Evolutionary conservation across 2,888 invertebrate species (phyloP).

Genomic region (Hedya salicella): DNA sequence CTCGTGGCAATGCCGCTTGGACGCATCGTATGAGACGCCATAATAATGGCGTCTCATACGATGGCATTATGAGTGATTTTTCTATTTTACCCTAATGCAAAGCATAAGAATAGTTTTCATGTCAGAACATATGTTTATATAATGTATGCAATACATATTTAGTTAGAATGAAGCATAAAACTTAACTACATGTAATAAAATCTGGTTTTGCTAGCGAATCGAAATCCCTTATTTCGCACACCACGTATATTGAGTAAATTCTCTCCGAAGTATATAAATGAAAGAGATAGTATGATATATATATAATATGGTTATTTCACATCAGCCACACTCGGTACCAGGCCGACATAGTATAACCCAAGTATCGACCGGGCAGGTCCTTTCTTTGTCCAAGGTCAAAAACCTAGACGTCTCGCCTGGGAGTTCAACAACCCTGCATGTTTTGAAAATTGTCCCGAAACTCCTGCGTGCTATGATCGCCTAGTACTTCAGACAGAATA

Average conservation of each 20-base stretch:
- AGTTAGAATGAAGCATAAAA: slow-evolving; percentile 1
- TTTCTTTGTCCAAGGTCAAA: slow-evolving; percentile 42
- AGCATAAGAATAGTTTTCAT: no score
- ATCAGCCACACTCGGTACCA: slow-evolving; percentile 36
- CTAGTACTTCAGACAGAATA: slow-evolving; percentile 31
- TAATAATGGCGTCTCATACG: no score
- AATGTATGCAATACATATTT: background rate
- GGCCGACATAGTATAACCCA: slow-evolving; percentile 10
- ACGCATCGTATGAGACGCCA: no score
- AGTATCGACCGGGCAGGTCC: slow-evolving; percentile 36
- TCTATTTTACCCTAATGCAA: no score
- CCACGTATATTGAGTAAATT: slow-evolving; percentile 7
- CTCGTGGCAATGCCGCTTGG: no score
- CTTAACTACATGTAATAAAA: background rate
- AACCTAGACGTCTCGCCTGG: slow-evolving; percentile 42
- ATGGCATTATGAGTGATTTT: no score
- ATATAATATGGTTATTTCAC: slow-evolving; percentile 1
- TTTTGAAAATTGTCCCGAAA: slow-evolving; percentile 33
- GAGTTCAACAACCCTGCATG: slow-evolving; percentile 27
- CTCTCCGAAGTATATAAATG: background rate
- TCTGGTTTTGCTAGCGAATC: background rate
- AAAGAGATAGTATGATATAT: background rate
- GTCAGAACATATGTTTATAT: background rate
- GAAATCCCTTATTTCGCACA: background rate
- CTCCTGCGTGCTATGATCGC: slow-evolving; percentile 18